Evolutionary conservation across 2,888 invertebrate genomes (phyloP).

Genomic region (Parelbella ahira): DNA sequence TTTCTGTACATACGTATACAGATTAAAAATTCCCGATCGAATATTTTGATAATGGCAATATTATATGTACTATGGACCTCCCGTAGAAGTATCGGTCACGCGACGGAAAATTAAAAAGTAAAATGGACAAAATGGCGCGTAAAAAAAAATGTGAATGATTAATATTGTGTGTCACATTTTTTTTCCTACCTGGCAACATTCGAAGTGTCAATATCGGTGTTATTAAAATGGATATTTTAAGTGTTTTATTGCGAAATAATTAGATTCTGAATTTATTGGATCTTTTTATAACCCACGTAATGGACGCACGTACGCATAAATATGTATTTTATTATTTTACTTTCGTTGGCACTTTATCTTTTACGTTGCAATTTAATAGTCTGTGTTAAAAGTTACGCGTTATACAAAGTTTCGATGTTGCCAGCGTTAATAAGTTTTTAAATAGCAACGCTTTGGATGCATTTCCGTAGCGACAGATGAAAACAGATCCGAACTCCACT

Average conservation of each 20-base stretch:
- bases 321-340: no score
- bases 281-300: conserved; percentile 2
- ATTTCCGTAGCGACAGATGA: no score
- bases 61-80: conserved; percentile 12
- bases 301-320: no score
- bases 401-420: no score
- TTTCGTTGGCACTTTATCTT: no score
- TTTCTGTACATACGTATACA: conserved; percentile 36
- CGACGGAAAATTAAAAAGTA: conserved; percentile 16
- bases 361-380: no score
- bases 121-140: no score
- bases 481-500: no score
- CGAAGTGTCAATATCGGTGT: conserved; percentile 9
- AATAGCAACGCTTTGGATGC: no score
- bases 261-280: neutral
- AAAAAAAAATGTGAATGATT: conserved; percentile 11
- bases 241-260: conserved; percentile 1
- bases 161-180: conserved; percentile 11
- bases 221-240: conserved; percentile 10
- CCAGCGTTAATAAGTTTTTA: no score
- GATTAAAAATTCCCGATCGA: conserved; percentile 48
- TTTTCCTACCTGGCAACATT: conserved; percentile 11
- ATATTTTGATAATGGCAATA: conserved; percentile 38
- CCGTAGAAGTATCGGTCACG: conserved; percentile 7
- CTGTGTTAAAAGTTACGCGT: no score